A percentile compares a stretch with the other conserved stretches of the same genome.
Evolutionary conservation across 2,888 invertebrate genomes (phyloP).

Genomic region (Myathropa florea): DNA sequence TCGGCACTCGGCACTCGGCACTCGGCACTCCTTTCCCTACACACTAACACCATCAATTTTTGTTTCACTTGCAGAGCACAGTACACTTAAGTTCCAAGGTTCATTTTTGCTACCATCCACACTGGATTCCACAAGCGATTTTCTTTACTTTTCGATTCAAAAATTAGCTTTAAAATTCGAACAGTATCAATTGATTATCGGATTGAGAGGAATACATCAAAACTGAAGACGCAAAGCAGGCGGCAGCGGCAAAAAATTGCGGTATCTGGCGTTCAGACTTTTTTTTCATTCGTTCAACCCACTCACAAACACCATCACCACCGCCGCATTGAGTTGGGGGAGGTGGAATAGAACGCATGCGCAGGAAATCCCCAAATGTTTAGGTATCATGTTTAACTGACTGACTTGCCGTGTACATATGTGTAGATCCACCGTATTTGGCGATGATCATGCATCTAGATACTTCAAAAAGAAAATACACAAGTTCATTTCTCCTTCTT

Average conservation of each 20-base stretch:
- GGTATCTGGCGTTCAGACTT: constrained; percentile 39
- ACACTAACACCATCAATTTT: neutral
- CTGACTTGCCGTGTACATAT: constrained; percentile 1
- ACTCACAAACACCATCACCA: neutral
- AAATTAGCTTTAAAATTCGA: neutral
- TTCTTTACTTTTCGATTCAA: neutral
- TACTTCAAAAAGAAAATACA: constrained; percentile 29
- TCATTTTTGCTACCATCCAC: constrained; percentile 24
- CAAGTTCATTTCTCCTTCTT: constrained; percentile 10
- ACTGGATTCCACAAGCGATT: constrained; percentile 13
- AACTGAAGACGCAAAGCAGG: neutral
- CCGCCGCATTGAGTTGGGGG: neutral
- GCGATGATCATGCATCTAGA: constrained; percentile 60
- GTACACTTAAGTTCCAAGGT: constrained; percentile 10
- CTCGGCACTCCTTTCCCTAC: neutral
- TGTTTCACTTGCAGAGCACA: neutral
- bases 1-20: neutral
- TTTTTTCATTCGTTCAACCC: neutral
- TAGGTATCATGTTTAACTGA: constrained; percentile 60
- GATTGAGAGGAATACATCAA: neutral
- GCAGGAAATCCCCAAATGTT: constrained; percentile 62
- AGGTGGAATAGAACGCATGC: constrained; percentile 60
- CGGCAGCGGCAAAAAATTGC: constrained; percentile 22
- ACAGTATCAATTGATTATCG: constrained; percentile 10
- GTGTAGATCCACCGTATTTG: constrained; percentile 68